A percentile compares a stretch with the other conserved stretches of the same genome.
These are phyloP conservation scores for Diarsia rubi DNA, from an alignment of 2,888 invertebrate species.

Conservation along the genomic window DNA sequence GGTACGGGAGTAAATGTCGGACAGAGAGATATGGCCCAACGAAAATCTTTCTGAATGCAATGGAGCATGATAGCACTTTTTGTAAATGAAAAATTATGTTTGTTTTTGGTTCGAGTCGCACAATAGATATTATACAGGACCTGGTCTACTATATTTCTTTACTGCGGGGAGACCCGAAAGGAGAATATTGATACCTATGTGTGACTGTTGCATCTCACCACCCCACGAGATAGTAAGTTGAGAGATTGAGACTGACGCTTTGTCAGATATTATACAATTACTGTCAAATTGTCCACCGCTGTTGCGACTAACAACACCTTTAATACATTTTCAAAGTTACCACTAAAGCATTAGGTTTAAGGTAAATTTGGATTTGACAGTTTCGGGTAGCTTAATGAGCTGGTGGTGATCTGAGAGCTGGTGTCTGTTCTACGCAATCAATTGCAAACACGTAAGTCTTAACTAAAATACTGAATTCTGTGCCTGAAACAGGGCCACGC, in stretches of 20 bases:
- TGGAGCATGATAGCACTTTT: neutral
- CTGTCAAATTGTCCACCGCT: neutral
- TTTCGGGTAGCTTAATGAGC: too few species aligned
- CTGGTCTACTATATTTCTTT: too few species aligned
- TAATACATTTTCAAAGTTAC: too few species aligned
- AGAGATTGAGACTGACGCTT: neutral
- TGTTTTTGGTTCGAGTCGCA: neutral
- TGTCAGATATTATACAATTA: neutral
- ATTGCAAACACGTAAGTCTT: neutral
- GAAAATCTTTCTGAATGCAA: conserved; percentile 4
- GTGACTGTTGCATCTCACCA: neutral
- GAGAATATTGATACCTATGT: too few species aligned
- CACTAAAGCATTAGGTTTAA: too few species aligned
- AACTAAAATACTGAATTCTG: neutral
- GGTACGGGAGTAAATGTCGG: conserved; percentile 13
- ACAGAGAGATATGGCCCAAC: neutral
- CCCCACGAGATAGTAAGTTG: too few species aligned
- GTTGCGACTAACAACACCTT: too few species aligned
- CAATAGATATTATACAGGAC: too few species aligned
- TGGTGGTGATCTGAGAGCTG: too few species aligned
- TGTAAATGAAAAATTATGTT: neutral
- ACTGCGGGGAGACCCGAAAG: too few species aligned
- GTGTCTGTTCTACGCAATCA: too few species aligned
- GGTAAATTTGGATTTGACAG: too few species aligned
- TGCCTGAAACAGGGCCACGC: neutral